These are phyloP conservation scores for Enteromius treurensis DNA, from an alignment of 2,797 vertebrate genomes.

Conservation along the genomic window DNA sequence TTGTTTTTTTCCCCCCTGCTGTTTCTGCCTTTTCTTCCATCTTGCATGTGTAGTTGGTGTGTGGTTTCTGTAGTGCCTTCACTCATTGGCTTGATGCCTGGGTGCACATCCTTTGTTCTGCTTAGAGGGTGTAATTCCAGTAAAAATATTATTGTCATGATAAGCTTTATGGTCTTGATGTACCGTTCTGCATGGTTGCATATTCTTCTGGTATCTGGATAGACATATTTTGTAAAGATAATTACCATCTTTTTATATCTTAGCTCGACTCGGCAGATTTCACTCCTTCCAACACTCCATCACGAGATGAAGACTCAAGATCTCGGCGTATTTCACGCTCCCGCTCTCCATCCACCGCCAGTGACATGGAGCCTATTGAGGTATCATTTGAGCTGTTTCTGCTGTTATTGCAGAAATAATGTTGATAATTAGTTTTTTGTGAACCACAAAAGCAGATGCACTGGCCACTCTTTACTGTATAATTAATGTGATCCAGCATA, in stretches of 20 bases:
- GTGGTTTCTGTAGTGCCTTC: slow-evolving; percentile 42
- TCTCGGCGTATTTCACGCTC: slow-evolving; percentile 86
- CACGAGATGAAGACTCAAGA: slow-evolving; percentile 85
- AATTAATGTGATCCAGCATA: slow-evolving; percentile 6
- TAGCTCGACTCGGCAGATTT: slow-evolving; percentile 92
- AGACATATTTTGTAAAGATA: background rate
- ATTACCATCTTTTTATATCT: slow-evolving; percentile 19
- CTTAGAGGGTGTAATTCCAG: slow-evolving; percentile 29
- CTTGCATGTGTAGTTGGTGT: slow-evolving; percentile 50
- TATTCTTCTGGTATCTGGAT: background rate
- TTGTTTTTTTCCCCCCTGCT: background rate
- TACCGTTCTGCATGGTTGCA: slow-evolving; percentile 61
- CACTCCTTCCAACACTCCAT: slow-evolving; percentile 88
- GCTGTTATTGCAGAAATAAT: too few relatives aligned
- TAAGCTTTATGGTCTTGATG: slow-evolving; percentile 51
- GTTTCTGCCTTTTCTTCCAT: slow-evolving; percentile 6
- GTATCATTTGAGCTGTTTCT: slow-evolving; percentile 59
- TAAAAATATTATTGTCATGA: slow-evolving; percentile 10
- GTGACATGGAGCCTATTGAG: slow-evolving; percentile 90
- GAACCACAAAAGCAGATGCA: slow-evolving; percentile 8
- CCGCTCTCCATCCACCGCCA: slow-evolving; percentile 88
- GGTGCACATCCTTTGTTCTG: slow-evolving; percentile 39
- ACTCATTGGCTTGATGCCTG: slow-evolving; percentile 39
- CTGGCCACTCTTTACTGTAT: background rate
- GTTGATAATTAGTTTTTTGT: background rate